Evolutionary conservation across 92 coral and sea anemone genomes (phyloP).

Genomic region (Micromussa lordhowensis): DNA sequence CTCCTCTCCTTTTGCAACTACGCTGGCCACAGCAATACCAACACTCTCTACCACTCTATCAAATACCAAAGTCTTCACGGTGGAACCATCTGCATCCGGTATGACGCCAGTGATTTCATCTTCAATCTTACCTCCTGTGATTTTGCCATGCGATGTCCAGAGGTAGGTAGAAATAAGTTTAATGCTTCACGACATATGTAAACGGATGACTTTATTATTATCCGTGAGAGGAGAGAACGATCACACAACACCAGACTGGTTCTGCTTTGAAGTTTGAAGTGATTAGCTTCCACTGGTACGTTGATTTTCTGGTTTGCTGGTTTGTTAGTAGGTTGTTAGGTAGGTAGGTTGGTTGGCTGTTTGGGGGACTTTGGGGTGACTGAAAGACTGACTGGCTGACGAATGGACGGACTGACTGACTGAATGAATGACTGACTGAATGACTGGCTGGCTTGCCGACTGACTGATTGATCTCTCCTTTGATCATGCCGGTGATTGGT

Average conservation of each 20-base stretch:
- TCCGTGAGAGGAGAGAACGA: too few species aligned
- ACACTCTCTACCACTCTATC: not conserved
- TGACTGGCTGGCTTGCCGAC: not conserved
- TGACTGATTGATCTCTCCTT: not conserved
- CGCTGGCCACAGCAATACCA: not conserved
- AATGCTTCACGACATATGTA: not conserved
- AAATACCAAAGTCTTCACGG: not conserved
- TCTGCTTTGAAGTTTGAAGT: too few species aligned
- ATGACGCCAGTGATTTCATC: not conserved
- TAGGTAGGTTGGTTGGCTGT: too few species aligned
- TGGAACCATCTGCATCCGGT: not conserved
- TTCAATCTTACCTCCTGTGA: not conserved
- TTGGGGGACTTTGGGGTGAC: too few species aligned
- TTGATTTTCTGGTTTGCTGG: too few species aligned
- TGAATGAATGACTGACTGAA: too few species aligned
- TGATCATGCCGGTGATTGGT: too few species aligned
- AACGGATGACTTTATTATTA: too few species aligned
- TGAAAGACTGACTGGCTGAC: not conserved
- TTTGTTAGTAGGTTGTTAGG: too few species aligned
- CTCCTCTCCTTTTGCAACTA: not conserved
- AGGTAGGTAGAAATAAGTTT: not conserved
- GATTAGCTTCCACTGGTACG: too few species aligned
- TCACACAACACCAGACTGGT: too few species aligned
- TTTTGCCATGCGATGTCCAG: not conserved
- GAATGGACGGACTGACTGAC: too few species aligned